Percentiles rank a stretch among this genome's conserved stretches.
phyloP scores from a whole-genome alignment of 2,113 vertebrate species.

The Callopanchax toddi region DNA sequence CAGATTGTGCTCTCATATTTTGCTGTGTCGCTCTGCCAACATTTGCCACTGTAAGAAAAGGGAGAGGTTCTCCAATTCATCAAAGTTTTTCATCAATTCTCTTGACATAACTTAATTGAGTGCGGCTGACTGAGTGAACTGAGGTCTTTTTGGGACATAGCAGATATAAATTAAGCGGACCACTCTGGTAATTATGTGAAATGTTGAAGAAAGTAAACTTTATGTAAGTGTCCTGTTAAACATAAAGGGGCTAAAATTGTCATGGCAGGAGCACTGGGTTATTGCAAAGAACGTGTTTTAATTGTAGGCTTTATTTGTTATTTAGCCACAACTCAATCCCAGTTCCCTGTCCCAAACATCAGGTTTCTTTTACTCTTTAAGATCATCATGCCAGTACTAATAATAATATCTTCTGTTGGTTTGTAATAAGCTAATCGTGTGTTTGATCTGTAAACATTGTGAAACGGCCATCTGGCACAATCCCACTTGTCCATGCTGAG shows the following conservation, averaged over 20 bases:
- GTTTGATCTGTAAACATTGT: constrained; percentile 53
- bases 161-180: constrained; percentile 30
- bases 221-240: not conserved
- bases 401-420: constrained; percentile 26
- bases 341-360: constrained; percentile 27
- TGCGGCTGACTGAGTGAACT: constrained; percentile 28
- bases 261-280: not conserved
- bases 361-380: constrained; percentile 26
- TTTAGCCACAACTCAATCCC: too few species aligned
- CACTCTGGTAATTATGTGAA: not conserved
- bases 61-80: constrained; percentile 47
- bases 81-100: constrained; percentile 45
- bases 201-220: constrained; percentile 14
- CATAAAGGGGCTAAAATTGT: constrained; percentile 17
- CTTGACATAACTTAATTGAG: constrained; percentile 51
- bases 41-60: not conserved
- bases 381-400: constrained; percentile 48
- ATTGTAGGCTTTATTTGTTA: too few species aligned
- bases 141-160: constrained; percentile 28
- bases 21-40: constrained; percentile 4
- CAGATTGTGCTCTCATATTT: constrained; percentile 52
- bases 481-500: constrained; percentile 38
- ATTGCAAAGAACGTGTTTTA: constrained; percentile 10
- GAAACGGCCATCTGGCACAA: constrained; percentile 55
- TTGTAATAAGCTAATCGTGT: constrained; percentile 58